Evolutionary conservation across 2,797 vertebrate species (phyloP).

Genomic region (Fratercula arctica): DNA sequence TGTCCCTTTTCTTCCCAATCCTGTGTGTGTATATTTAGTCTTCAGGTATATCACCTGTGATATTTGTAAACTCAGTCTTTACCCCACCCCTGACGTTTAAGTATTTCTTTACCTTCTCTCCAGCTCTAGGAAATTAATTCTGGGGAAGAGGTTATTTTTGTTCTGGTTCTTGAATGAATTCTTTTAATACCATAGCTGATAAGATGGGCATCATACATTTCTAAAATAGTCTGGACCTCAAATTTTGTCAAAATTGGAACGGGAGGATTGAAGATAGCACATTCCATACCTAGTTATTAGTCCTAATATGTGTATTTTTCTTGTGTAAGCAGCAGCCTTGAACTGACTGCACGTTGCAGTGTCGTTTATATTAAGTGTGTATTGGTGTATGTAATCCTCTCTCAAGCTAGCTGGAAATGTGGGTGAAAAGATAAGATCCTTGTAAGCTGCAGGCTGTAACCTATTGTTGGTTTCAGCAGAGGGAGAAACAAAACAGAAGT

Average conservation of each 20-base stretch:
- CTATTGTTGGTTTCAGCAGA: background rate
- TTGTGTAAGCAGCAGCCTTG: background rate
- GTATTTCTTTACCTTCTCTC: background rate
- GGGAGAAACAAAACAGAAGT: background rate
- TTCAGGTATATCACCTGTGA: background rate
- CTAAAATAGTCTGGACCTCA: background rate
- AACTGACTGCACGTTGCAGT: background rate
- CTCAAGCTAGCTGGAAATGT: background rate
- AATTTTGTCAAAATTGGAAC: background rate
- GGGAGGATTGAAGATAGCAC: background rate
- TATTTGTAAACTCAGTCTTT: background rate
- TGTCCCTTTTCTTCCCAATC: background rate
- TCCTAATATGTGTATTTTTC: background rate
- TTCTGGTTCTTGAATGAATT: background rate
- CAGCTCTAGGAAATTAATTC: background rate
- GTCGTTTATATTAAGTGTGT: background rate
- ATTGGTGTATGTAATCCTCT: background rate
- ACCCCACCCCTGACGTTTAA: background rate
- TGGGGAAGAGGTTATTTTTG: background rate
- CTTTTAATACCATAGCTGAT: background rate
- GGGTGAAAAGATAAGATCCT: background rate
- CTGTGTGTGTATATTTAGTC: background rate
- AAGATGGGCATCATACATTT: background rate
- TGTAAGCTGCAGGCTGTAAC: background rate
- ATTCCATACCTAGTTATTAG: background rate